Base-by-base conservation (phyloP, 2,888 invertebrate species). In the Parnassius orleans region DNA sequence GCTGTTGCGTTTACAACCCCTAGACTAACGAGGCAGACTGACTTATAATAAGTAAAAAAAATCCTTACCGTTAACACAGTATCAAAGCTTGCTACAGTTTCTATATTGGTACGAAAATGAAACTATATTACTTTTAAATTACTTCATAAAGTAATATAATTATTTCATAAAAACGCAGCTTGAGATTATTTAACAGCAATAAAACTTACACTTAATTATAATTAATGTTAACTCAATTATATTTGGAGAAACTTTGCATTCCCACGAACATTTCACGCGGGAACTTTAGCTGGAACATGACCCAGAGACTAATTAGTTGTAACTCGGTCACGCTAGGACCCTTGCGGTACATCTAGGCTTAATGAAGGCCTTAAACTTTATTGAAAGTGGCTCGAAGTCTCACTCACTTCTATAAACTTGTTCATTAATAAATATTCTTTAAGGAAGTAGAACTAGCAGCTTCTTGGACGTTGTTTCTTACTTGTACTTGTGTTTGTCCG, bases 301-400 rank as follows among this genome's bases (percentile, higher is more conserved):
- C 24, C 42, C 41, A 12, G 52, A 47, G 47, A 24, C 24, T 57
- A 62, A 57, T 57, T 62, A 50, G 19, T 24, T 42, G 46, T 10
- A 47, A 62, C 44, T 46, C 52, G 61, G 57, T 62, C 61, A 57
- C 53, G 61, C 56, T 33, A 53, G 57, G 53, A 53, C 61, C 46
- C 12, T 10, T n/a, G 57, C 57, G 53, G 42, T 9, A 12, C 24
- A 46, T 24, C 41, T 11, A 43, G 2, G 15, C 61, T 57, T 47
- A 46, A 61, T 44, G 51, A n/a, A 47, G 43, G 19, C 47, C 41
- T 41, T 42, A 7, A 56, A 57, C 61, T 52, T 56, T 46, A 46
- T 10, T n/a, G 41, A 15, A 57, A 57, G 41, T 19, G 41, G 53
- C 51, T 19, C 9, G 19, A 55, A 46, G 44, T 46, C 46, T 55